These are phyloP conservation scores for Caenorhabditis macrosperma DNA, from an alignment of 2,888 invertebrate species.

Conservation along the genomic window DNA sequence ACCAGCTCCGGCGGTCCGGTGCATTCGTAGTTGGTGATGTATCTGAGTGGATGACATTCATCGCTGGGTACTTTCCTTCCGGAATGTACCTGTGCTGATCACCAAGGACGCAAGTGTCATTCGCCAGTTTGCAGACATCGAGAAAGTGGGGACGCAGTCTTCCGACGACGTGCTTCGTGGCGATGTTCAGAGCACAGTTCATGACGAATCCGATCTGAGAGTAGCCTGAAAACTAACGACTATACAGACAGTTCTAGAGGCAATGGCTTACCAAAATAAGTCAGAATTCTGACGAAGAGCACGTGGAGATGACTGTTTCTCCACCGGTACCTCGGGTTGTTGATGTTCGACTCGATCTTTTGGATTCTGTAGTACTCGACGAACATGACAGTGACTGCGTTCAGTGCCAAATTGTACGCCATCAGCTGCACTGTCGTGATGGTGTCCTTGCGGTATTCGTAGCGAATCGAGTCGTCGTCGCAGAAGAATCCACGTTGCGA, in stretches of 20 bases:
- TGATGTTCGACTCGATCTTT: conserved; percentile 52
- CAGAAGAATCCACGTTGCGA: conserved; percentile 69
- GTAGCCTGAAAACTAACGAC: conserved; percentile 56
- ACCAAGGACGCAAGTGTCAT: conserved; percentile 56
- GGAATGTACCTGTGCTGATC: conserved; percentile 52
- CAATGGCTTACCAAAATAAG: conserved; percentile 67
- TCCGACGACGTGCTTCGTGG: conserved; percentile 93
- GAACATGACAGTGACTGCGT: conserved; percentile 56
- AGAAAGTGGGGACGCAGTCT: conserved; percentile 94
- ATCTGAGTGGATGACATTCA: too few relatives aligned
- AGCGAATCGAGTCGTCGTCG: conserved; percentile 68
- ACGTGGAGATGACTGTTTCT: conserved; percentile 65
- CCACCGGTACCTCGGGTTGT: conserved; percentile 63
- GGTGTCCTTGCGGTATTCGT: conserved; percentile 60
- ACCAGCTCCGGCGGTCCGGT: conserved; percentile 62
- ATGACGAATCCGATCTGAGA: conserved; percentile 70
- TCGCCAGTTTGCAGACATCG: conserved; percentile 87
- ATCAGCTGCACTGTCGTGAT: conserved; percentile 54
- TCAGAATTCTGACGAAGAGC: conserved; percentile 62
- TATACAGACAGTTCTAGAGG: too few relatives aligned
- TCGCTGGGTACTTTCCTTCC: too few relatives aligned
- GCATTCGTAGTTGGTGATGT: conserved; percentile 64
- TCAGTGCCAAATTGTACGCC: conserved; percentile 52
- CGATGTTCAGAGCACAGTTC: conserved; percentile 81
- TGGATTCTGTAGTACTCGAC: conserved; percentile 65